Base-by-base conservation (phyloP, 2,113 vertebrate species). In the Grammomys dolichurus region DNA sequence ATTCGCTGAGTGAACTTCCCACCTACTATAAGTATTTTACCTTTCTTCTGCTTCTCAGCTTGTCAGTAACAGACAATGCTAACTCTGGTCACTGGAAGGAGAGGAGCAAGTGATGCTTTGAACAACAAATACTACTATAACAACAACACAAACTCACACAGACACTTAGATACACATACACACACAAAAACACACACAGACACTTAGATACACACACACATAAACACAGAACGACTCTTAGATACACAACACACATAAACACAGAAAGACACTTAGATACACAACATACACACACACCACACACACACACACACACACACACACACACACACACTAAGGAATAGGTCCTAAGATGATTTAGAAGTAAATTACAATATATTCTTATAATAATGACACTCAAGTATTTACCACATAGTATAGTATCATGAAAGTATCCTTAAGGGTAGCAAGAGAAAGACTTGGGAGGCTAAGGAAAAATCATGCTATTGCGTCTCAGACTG, bases 41-140 rank as follows among this genome's bases (percentile, higher is more conserved):
- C 24, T 89, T 43, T 89, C 24, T 46, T 19, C 16, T 81, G 65
- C 80, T 94, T 85, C 13, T 93, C 75, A 85, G 48, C 80, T 94
- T 85, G 17, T 93, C 75, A 85, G 48, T 54, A 91, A 72, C 1
- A 75, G 4, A 72, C 26, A 36, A 40, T 76, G 22, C 48, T 92
- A 43, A 76, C 63, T 65, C 40, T 56, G 90, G 84, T 12, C 26
- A 85, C 36, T 67, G 17, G 78, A 78, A 95, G 76, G 43, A 13
- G 70, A n/a, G 40, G 33, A 89, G 31, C 76, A 33, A 51, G 77
- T 46, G 26, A 16, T 75, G 73, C 63, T 92, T 63, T 94, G 95
- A 96, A 78, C 48, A 86, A 63, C 60, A 56, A 16, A 4, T 24
- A 67, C 65, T 31, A 67, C 65, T 67, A 93, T 87, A 56, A n/a